phyloP scores from a whole-genome alignment of 1,140 invertebrate genomes.

The Bombus pascuorum region DNA sequence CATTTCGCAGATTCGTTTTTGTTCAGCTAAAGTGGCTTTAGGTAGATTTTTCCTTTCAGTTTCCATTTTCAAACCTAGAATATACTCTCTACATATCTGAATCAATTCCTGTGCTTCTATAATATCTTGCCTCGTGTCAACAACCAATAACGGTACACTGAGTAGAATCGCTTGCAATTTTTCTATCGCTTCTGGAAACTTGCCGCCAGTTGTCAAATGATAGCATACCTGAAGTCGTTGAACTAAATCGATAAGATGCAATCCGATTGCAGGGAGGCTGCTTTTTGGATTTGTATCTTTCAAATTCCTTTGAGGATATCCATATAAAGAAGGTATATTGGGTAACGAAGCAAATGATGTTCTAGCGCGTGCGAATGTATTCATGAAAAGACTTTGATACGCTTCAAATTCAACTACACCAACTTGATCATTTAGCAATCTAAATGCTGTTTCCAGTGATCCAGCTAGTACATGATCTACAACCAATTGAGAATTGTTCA shows the following conservation, averaged over 20 bases:
- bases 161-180: conserved; percentile 93
- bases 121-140: conserved; percentile 95
- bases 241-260: conserved; percentile 89
- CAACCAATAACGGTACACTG: conserved; percentile 94
- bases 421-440: conserved; percentile 92
- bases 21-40: conserved; percentile 93
- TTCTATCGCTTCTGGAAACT: conserved; percentile 96
- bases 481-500: conserved; percentile 92
- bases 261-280: conserved; percentile 90
- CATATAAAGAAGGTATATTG: conserved; percentile 89
- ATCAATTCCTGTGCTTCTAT: conserved; percentile 96
- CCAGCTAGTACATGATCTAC: conserved; percentile 97
- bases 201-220: conserved; percentile 97
- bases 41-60: conserved; percentile 94
- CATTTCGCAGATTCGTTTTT: conserved; percentile 97
- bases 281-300: conserved; percentile 89
- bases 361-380: conserved; percentile 88
- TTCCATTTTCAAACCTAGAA: conserved; percentile 97
- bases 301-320: conserved; percentile 94
- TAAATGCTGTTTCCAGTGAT: conserved; percentile 96
- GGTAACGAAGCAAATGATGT: conserved; percentile 91
- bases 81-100: conserved; percentile 97
- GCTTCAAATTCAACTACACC: conserved; percentile 96
- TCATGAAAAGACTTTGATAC: conserved; percentile 92
- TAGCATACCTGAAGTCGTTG: conserved; percentile 94